Base-by-base conservation (phyloP, 1,140 invertebrate species). In the Conus betulinus region DNA sequence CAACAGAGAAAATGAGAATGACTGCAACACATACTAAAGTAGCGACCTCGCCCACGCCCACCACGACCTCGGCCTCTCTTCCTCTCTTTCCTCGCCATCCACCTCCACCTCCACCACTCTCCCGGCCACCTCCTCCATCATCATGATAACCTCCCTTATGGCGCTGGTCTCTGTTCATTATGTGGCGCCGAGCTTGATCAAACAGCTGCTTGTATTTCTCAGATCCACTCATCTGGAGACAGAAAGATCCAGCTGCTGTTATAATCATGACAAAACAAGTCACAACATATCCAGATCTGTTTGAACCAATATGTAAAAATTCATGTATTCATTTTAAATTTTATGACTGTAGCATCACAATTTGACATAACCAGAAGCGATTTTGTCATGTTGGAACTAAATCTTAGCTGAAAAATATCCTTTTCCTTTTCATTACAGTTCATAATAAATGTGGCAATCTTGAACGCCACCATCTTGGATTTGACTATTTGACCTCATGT, bases 161-260 rank as follows among this genome's bases (percentile, higher is more conserved):
- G 4, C 82, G 53, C 0, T 67, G 23, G 51, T 63, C 82, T 63
- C 82, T 60, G 25, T 84, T 15, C 82, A 84, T 84, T 23, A 84
- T 84, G 27, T 60, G 57, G 5, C 17, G 23, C 55, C 27, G 82
- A n/a, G 57, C 82, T 15, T 25, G 57, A 17, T 84, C 8, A n/a
- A 84, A 84, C 53, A 84, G 82, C 25, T 63, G n/a, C 53, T 53
- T 25, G 82, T 84, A 84, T 11, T 13, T 84, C n/a, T 39, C 82
- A 11, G n/a, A 11, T 55, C 27, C 27, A 5, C 13, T 11, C 79
- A 81, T 81, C 51, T 81, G 79, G 11, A 74, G 7, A 74, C 17
- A 74, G 7, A 74, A 20, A 5, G 8, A 60, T 60, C 57, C 8
- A 60, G 57, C 57, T 60, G 23, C 67, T 74, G 67, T 74, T 74